Base-by-base conservation (phyloP, 2,888 invertebrate species). In the Pandemis cinnamomeana region DNA sequence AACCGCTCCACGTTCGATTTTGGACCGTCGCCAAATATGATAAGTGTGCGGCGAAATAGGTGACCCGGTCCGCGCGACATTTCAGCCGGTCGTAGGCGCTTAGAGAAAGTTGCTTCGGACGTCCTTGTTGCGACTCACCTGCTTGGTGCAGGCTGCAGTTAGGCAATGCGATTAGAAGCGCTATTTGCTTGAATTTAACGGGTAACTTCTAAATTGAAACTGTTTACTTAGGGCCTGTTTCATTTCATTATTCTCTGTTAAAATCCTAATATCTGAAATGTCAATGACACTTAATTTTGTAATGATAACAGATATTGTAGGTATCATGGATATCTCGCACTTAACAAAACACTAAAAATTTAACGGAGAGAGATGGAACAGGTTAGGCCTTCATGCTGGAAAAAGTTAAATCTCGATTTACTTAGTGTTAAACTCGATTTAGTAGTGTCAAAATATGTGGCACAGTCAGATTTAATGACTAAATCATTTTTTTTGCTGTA, bases 51-150 rank as follows among this genome's bases (percentile, higher is more conserved):
- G 66, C 64, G 76, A 90, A 87, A 88, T 88, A 81, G 91, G 91
- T 91, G 85, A 92, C 92, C 91, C 85, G 87, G 90, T 90, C 84
- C 78, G 77, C 67, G 79, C 81, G 87, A 86, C 87, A 88, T 90
- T 90, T 87, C 81, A 87, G 86, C 79, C 79, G 76, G 76, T 79
- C 79, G 87, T 83, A 83, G 87, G 87, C 84, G 85, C 81, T 77
- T 81, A 86, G 89, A 92, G 92, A 93, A 92, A 92, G 93, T 91
- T 80, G 81, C 80, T 79, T 77, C 81, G 80, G 71, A 66, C 80
- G 91, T 91, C 91, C 91, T 92, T 91, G 89, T 84, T 85, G 71
- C 74, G 77, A 73, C 58, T 67, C 74, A 74, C 74, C 74, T 74
- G 73, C 60, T 73, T 48, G 55, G 62, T 75, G 60, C 15, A 66